Base-by-base conservation (phyloP, 2,888 invertebrate genomes). In the Lithosia quadra region DNA sequence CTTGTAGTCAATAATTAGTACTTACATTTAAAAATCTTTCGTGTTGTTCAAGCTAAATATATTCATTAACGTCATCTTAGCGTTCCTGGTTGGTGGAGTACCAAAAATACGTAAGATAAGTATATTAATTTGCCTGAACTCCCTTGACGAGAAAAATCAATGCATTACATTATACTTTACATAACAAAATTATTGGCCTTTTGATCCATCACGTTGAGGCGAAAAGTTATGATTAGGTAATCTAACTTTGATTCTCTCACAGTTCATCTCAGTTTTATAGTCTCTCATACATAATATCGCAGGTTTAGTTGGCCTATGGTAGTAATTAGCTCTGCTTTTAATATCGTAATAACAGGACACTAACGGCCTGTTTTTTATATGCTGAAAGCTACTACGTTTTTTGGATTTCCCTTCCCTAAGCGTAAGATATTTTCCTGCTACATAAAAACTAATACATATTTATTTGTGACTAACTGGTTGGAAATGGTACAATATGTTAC, bases 161-260 rank as follows among this genome's bases (percentile, higher is more conserved):
- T 49, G 18, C 43, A 49, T n/a, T 8, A 49, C 49, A 49, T 49
- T n/a, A 18, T 33, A 22, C 34, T 56, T 56, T 8, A 11, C 55
- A 56, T 56, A 28, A 49, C 13, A 13, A 11, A 62, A 43, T 62
- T 28, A 28, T 49, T 49, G 49, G 33, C 49, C 49, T 49, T 28
- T 49, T 62, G 49, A 49, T 49, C n/a, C n/a, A 49, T 33, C 28
- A 49, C 49, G 49, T 33, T 53, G 49, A 33, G 28, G 49, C 8
- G 13, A 64, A 57, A 64, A 64, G 64, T 64, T 64, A 57, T 57
- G 64, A 64, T 57, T 57, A 56, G 24, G n/a, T 55, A 64, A 64
- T 64, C 56, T 39, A 57, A 43, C 33, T 60, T 66, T 53, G 53
- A 34, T 66, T 60, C 53, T 66, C 55, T 67, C 15, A 36, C 55